These are phyloP conservation scores for Tipula unca DNA, from an alignment of 2,888 invertebrate genomes.

Conservation along the genomic window DNA sequence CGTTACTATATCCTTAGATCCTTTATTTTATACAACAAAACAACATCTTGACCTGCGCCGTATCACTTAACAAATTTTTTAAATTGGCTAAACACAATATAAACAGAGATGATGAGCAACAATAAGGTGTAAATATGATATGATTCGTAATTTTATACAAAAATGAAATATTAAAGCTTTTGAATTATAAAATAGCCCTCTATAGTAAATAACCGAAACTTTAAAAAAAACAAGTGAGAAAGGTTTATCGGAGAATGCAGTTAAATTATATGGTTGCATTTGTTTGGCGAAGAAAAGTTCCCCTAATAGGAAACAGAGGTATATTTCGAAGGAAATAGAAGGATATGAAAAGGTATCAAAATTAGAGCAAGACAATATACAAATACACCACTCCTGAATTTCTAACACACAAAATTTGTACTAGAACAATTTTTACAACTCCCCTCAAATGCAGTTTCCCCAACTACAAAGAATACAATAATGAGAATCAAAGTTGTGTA, in stretches of 20 bases:
- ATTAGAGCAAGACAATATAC: neutral
- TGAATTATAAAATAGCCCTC: neutral
- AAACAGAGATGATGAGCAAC: neutral
- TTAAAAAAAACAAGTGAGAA: neutral
- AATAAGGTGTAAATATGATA: neutral
- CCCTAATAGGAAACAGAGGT: neutral
- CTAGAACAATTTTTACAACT: neutral
- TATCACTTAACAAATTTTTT: neutral
- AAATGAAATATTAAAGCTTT: neutral
- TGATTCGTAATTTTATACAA: neutral
- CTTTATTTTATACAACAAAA: neutral
- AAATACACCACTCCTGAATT: neutral
- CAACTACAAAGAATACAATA: neutral
- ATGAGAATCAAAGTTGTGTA: neutral
- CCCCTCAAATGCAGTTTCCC: neutral
- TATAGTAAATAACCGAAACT: neutral
- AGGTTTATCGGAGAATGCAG: neutral
- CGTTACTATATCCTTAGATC: neutral
- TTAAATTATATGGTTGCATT: neutral
- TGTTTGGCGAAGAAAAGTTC: neutral
- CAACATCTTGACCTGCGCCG: neutral
- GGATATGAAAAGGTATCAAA: neutral
- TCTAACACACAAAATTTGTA: neutral
- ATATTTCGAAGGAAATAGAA: neutral
- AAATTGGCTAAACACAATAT: neutral